phyloP scores from a whole-genome alignment of 2,113 vertebrate genomes.

The Scortum barcoo region DNA sequence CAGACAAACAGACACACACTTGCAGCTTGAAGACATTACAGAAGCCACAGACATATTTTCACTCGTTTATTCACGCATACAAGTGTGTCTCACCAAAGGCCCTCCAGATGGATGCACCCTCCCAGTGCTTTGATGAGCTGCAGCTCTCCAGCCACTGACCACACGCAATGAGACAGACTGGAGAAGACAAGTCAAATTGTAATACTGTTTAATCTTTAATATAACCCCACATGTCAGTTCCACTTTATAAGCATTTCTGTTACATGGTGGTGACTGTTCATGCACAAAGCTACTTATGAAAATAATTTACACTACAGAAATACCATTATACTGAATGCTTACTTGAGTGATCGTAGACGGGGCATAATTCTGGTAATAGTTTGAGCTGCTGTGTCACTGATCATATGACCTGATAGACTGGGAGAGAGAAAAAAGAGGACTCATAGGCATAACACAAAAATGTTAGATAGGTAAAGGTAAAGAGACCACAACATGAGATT shows the following conservation, averaged over 20 bases:
- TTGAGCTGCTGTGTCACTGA: conserved; percentile 65
- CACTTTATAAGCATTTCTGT: background rate
- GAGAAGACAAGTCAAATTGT: conserved; percentile 4
- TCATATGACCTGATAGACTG: conserved; percentile 84
- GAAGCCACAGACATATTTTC: background rate
- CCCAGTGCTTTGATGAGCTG: conserved; percentile 65
- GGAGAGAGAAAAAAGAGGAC: background rate
- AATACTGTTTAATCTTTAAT: background rate
- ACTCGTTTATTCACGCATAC: background rate
- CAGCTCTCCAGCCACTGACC: conserved; percentile 53
- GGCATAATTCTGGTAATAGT: conserved; percentile 61
- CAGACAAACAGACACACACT: background rate
- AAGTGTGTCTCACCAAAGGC: conserved; percentile 71
- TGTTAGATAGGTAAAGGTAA: too few species aligned
- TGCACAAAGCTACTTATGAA: background rate
- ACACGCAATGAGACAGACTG: conserved; percentile 76
- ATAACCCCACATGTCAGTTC: background rate
- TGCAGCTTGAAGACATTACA: background rate
- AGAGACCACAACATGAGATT: too few species aligned
- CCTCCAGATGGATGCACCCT: conserved; percentile 64
- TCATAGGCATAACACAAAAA: background rate
- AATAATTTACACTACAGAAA: background rate
- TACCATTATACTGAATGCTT: conserved; percentile 38
- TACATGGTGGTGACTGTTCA: background rate
- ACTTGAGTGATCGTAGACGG: conserved; percentile 83